Evolutionary conservation across 2,888 invertebrate species (phyloP).

Genomic region (Sussaba pulchella): DNA sequence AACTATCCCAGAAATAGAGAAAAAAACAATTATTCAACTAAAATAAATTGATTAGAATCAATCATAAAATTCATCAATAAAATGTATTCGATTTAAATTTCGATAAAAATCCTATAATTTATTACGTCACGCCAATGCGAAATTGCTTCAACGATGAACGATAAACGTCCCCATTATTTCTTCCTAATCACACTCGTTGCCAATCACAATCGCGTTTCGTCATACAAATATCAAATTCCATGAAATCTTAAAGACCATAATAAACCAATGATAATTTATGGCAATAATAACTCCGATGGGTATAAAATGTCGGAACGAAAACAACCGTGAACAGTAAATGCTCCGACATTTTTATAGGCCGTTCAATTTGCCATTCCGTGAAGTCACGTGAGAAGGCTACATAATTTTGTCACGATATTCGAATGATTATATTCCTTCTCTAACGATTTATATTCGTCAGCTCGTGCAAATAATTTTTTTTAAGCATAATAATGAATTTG

Average conservation of each 20-base stretch:
- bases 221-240: slow-evolving; percentile 40
- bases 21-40: not conserved
- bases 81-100: no score
- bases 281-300: slow-evolving; percentile 50
- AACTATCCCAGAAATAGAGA: no score
- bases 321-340: slow-evolving; percentile 55
- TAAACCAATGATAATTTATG: slow-evolving; percentile 52
- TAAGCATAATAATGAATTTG: no score
- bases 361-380: slow-evolving; percentile 54
- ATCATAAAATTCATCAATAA: no score
- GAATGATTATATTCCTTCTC: slow-evolving; percentile 45
- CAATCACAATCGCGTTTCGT: not conserved
- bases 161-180: not conserved
- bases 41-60: not conserved
- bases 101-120: no score
- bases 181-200: not conserved
- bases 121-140: not conserved
- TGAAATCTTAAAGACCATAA: slow-evolving; percentile 16
- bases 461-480: not conserved
- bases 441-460: slow-evolving; percentile 20
- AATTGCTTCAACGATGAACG: slow-evolving; percentile 8
- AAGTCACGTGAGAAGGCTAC: slow-evolving; percentile 40
- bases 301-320: slow-evolving; percentile 21
- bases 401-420: slow-evolving; percentile 46
- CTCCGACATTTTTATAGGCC: slow-evolving; percentile 41